Conservation (phyloP, 2,888 invertebrate genomes). For the Drosophila testacea region DNA sequence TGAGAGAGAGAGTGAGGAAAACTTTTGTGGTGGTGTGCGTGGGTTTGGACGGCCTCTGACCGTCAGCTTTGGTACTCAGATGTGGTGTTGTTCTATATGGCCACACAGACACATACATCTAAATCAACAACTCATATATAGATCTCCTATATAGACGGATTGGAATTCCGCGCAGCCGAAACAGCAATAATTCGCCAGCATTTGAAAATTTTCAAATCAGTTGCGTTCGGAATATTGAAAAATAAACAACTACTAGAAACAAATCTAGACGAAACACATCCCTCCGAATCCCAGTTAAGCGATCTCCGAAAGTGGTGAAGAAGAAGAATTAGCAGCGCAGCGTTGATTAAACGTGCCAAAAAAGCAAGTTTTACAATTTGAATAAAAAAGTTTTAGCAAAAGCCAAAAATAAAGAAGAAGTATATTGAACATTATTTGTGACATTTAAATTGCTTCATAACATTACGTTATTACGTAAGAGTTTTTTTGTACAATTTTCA, state of each 20-base stretch:
- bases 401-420: constrained; percentile 24
- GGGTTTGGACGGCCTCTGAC: constrained; percentile 80
- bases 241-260: constrained; percentile 84
- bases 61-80: constrained; percentile 61
- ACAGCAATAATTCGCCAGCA: constrained; percentile 82
- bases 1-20: constrained; percentile 43
- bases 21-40: constrained; percentile 61
- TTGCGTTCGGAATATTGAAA: constrained; percentile 86
- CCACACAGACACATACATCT: constrained; percentile 45
- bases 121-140: constrained; percentile 39
- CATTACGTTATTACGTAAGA: constrained; percentile 57
- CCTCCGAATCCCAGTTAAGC: constrained; percentile 78
- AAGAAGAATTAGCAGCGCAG: constrained; percentile 55
- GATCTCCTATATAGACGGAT: constrained; percentile 68
- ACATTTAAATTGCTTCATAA: constrained; percentile 25
- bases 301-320: constrained; percentile 77
- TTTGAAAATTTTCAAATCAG: constrained; percentile 83
- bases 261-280: constrained; percentile 72
- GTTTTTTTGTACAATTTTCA: constrained; percentile 57
- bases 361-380: constrained; percentile 74
- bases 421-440: constrained; percentile 35
- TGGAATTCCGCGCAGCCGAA: constrained; percentile 79
- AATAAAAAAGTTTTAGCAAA: constrained; percentile 27
- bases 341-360: constrained; percentile 70
- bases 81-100: constrained; percentile 49